These are phyloP conservation scores for Rhodeus uyekii DNA, from an alignment of 2,797 vertebrate species.

Conservation along the genomic window DNA sequence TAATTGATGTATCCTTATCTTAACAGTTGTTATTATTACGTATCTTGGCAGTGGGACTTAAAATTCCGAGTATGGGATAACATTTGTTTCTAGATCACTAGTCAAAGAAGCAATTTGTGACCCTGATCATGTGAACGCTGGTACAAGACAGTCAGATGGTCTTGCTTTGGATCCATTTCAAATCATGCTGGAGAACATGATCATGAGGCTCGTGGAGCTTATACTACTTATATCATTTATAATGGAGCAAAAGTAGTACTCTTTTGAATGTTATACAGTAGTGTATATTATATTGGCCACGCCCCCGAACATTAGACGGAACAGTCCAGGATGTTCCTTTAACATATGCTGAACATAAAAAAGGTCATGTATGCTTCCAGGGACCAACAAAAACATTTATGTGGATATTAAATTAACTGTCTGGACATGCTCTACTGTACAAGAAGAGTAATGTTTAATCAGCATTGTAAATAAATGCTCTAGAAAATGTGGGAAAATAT, in stretches of 20 bases:
- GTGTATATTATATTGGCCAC: background rate
- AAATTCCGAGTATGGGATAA: background rate
- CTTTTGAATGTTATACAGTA: background rate
- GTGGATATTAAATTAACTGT: background rate
- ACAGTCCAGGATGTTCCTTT: background rate
- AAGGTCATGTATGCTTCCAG: background rate
- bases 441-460: background rate
- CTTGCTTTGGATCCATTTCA: background rate
- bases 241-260: background rate
- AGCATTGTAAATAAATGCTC: background rate
- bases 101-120: background rate
- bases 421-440: background rate
- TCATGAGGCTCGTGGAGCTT: background rate
- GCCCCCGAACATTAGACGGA: background rate
- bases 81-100: background rate
- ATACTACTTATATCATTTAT: background rate
- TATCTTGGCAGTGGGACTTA: background rate
- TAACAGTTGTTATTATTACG: background rate
- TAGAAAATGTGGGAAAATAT: background rate
- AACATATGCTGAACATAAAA: background rate
- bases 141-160: background rate
- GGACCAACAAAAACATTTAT: background rate
- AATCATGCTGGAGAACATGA: background rate
- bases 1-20: too few relatives aligned
- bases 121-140: background rate